Conservation (phyloP, 2,113 vertebrate genomes). For the Accipiter virgatus region DNA sequence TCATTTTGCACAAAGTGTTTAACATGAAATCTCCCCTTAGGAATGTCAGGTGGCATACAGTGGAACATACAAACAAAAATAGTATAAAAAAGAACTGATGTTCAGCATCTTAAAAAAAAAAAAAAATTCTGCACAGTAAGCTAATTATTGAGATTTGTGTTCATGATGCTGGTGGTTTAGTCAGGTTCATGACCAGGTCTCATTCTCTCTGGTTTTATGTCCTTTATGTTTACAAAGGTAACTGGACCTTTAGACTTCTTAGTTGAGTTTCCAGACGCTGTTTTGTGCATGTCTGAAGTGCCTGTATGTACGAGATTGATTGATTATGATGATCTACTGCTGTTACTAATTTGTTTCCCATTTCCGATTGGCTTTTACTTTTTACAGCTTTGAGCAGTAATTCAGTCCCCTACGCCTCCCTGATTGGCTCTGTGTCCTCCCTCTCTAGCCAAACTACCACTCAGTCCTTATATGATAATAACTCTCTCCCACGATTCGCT, state of each 20-base stretch:
- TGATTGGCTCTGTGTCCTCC: slow-evolving; percentile 85
- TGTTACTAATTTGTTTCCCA: slow-evolving; percentile 84
- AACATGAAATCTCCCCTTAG: background rate
- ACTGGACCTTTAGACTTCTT: background rate
- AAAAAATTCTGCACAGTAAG: background rate
- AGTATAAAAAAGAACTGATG: background rate
- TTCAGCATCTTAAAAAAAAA: background rate
- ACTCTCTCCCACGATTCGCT: slow-evolving; percentile 84
- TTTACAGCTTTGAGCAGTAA: slow-evolving; percentile 86
- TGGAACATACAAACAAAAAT: background rate
- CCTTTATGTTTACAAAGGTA: too few relatives aligned
- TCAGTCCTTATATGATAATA: slow-evolving; percentile 85
- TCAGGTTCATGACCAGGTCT: background rate
- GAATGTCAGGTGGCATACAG: background rate
- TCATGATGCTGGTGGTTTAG: background rate
- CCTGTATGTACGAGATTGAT: slow-evolving; percentile 54
- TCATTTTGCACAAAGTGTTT: background rate
- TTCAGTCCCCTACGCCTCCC: slow-evolving; percentile 83
- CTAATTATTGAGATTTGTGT: background rate
- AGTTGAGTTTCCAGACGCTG: slow-evolving; percentile 19
- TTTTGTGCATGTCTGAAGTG: slow-evolving; percentile 72
- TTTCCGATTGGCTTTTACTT: slow-evolving; percentile 84
- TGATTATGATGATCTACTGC: slow-evolving; percentile 72
- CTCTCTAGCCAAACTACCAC: slow-evolving; percentile 87
- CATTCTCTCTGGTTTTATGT: too few relatives aligned